Evolutionary conservation across 92 coral and sea anemone genomes (phyloP).

Genomic region (Paragorgia papillata): DNA sequence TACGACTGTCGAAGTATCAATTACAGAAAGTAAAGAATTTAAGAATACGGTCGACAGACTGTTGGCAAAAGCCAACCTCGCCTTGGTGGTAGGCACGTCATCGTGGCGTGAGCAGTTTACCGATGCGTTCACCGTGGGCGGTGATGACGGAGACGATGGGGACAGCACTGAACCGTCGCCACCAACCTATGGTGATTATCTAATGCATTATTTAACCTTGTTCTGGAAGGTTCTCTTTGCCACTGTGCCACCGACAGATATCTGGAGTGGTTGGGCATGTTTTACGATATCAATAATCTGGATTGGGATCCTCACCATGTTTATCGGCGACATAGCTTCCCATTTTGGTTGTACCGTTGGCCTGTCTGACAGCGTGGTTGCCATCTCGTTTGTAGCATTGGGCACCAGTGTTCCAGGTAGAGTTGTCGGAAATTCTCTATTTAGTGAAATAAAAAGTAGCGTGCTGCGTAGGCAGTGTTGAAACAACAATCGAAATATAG

Average conservation of each 20-base stretch:
- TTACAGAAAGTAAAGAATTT: slow-evolving; percentile 93
- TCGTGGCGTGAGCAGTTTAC: slow-evolving; percentile 96
- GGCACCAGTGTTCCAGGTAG: slow-evolving; percentile 99
- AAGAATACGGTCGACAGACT: slow-evolving; percentile 96
- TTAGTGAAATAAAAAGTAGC: too few relatives aligned
- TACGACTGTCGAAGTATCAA: slow-evolving; percentile 68
- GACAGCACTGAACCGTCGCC: slow-evolving; percentile 77
- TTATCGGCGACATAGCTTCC: slow-evolving; percentile 92
- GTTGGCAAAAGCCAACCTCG: slow-evolving; percentile 93
- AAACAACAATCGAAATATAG: not conserved
- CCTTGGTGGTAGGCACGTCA: slow-evolving; percentile 93
- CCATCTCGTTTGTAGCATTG: slow-evolving; percentile 98
- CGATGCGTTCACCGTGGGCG: slow-evolving; percentile 95
- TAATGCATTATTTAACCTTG: slow-evolving; percentile 98
- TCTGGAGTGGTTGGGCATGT: slow-evolving; percentile 99
- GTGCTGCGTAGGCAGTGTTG: too few relatives aligned
- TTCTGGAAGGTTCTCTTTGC: slow-evolving; percentile 98
- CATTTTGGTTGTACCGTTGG: slow-evolving; percentile 98
- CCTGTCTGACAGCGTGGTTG: slow-evolving; percentile 93
- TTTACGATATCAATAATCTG: slow-evolving; percentile 77
- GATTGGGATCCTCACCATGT: slow-evolving; percentile 91
- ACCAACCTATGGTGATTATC: slow-evolving; percentile 93
- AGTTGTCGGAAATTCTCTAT: not conserved
- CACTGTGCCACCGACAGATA: slow-evolving; percentile 90
- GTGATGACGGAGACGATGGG: slow-evolving; percentile 75